These are phyloP conservation scores for Zaprionus bogoriensis DNA, from an alignment of 2,888 invertebrate species.

Conservation along the genomic window DNA sequence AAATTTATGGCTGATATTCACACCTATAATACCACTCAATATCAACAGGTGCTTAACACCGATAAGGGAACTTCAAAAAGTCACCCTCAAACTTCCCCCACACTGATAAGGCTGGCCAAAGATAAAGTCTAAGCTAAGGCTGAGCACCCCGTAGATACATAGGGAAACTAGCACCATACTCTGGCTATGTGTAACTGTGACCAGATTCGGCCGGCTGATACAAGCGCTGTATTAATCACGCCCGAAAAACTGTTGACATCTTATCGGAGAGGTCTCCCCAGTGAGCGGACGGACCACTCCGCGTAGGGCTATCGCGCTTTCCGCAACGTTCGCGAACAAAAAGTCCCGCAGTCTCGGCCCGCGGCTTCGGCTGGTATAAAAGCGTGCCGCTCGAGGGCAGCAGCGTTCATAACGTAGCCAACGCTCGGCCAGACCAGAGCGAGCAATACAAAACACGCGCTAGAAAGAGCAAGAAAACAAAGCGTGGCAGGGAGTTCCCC, in stretches of 20 bases:
- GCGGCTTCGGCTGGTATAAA: conserved; percentile 52
- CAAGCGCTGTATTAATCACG: conserved; percentile 48
- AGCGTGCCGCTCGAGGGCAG: conserved; percentile 22
- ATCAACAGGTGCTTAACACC: conserved; percentile 36
- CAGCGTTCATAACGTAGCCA: conserved; percentile 50
- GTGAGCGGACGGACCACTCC: too few species aligned
- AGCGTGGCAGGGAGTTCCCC: conserved; percentile 48
- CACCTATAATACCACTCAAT: conserved; percentile 31
- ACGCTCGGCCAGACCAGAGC: conserved; percentile 23
- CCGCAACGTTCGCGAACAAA: conserved; percentile 33
- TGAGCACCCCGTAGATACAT: conserved; percentile 1
- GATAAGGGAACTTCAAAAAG: conserved; percentile 47
- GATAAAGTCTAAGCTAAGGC: background rate
- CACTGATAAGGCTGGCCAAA: conserved; percentile 25
- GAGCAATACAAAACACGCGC: conserved; percentile 6
- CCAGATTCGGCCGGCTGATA: conserved; percentile 15
- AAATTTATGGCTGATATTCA: conserved; percentile 45
- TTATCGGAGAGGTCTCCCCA: conserved; percentile 43
- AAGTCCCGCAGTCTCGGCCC: conserved; percentile 44
- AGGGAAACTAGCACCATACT: conserved; percentile 5
- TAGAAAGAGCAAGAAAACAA: conserved; percentile 21
- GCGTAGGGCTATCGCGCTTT: conserved; percentile 12
- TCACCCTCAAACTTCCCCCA: conserved; percentile 12
- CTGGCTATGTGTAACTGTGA: background rate
- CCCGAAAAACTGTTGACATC: conserved; percentile 1